These are phyloP conservation scores for Brachyistius frenatus DNA, from an alignment of 2,113 vertebrate species.

Conservation along the genomic window DNA sequence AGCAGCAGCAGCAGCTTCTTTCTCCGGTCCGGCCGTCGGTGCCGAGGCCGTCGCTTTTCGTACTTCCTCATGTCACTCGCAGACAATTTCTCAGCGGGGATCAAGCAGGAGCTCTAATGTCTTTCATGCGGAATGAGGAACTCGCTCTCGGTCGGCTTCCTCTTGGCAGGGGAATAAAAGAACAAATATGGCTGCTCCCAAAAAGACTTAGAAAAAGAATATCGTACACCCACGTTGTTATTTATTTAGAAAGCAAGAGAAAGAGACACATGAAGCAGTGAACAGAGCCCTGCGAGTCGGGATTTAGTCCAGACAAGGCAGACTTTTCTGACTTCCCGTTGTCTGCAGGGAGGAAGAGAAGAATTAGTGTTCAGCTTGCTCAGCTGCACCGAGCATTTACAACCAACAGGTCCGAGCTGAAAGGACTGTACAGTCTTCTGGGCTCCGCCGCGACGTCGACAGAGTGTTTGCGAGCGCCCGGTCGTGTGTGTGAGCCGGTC, in stretches of 20 bases:
- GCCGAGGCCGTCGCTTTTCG: slow-evolving; percentile 6
- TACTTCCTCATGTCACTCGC: slow-evolving; percentile 9
- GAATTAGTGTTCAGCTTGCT: slow-evolving; percentile 32
- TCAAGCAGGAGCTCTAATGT: neutral
- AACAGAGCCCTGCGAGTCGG: slow-evolving; percentile 46
- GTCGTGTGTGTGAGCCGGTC: slow-evolving; percentile 41
- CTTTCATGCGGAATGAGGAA: slow-evolving; percentile 22
- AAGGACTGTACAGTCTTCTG: slow-evolving; percentile 54
- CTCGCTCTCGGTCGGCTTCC: slow-evolving; percentile 39
- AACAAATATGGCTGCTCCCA: slow-evolving; percentile 38
- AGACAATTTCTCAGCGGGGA: slow-evolving; percentile 5
- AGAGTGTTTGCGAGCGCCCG: slow-evolving; percentile 36
- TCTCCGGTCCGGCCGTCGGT: slow-evolving; percentile 37
- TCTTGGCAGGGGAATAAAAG: slow-evolving; percentile 4
- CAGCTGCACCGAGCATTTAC: slow-evolving; percentile 41
- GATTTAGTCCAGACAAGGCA: slow-evolving; percentile 32
- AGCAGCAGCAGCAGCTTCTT: slow-evolving; percentile 48
- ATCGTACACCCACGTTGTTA: slow-evolving; percentile 62
- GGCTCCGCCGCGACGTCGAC: slow-evolving; percentile 33
- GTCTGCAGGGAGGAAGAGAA: slow-evolving; percentile 31
- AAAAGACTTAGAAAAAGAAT: slow-evolving; percentile 53
- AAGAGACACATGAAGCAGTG: slow-evolving; percentile 54
- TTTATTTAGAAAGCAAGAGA: slow-evolving; percentile 73
- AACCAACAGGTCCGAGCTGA: slow-evolving; percentile 58
- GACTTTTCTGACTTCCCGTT: slow-evolving; percentile 32